phyloP scores from a whole-genome alignment of 2,797 vertebrate genomes.

The Emys orbicularis region DNA sequence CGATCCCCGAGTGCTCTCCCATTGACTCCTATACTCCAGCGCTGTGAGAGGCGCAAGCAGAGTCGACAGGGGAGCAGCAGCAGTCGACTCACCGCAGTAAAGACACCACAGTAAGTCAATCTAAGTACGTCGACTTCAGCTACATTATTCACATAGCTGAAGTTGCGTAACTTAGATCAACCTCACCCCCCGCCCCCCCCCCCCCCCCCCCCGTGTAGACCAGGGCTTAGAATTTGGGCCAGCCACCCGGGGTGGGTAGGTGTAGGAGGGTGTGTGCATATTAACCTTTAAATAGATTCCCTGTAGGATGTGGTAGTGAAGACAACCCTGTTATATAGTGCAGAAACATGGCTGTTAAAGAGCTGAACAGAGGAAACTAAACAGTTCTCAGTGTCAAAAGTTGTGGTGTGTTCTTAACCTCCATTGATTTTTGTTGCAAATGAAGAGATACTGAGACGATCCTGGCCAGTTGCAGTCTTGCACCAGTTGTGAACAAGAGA shows the following conservation, averaged over 20 bases:
- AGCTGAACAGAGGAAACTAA: background rate
- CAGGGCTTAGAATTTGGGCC: background rate
- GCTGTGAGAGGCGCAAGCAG: no score
- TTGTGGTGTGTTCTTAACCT: background rate
- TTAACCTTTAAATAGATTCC: background rate
- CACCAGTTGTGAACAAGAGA: background rate
- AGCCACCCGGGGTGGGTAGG: background rate
- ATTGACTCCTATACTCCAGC: no score
- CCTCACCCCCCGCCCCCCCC: no score
- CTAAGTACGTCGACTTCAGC: no score
- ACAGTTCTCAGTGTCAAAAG: background rate
- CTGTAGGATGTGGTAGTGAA: background rate
- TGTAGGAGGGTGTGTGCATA: background rate
- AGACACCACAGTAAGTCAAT: no score
- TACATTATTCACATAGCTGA: no score
- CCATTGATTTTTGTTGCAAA: background rate
- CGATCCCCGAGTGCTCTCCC: no score
- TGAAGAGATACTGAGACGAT: background rate
- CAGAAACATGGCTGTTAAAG: background rate
- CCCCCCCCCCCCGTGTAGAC: no score
- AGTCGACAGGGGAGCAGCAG: no score
- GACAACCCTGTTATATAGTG: background rate
- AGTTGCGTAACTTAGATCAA: no score
- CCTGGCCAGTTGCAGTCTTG: no score
- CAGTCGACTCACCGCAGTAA: no score